Conservation (phyloP, 1,140 invertebrate genomes). For the Sinella curviseta region DNA sequence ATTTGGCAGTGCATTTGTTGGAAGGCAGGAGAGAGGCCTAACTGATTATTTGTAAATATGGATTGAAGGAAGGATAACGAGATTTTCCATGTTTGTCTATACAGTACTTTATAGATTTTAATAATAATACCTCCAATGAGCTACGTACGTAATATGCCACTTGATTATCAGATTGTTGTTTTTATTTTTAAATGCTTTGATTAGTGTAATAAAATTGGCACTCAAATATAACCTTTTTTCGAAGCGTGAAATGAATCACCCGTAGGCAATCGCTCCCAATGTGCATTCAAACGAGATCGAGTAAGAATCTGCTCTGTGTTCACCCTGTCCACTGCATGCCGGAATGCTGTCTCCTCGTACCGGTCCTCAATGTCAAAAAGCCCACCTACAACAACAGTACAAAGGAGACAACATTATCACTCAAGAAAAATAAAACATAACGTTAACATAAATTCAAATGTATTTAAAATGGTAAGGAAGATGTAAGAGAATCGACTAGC, state of each 20-base stretch:
- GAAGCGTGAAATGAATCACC: constrained; percentile 58
- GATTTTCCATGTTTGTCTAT: no score
- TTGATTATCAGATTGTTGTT: constrained; percentile 1
- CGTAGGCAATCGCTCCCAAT: constrained; percentile 54
- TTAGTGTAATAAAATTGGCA: neutral
- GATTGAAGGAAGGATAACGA: no score
- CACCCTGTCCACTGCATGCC: constrained; percentile 56
- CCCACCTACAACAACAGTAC: constrained; percentile 53
- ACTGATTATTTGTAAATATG: no score
- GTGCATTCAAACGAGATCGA: constrained; percentile 51
- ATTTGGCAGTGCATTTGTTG: no score
- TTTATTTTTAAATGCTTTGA: neutral
- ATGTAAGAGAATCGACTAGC: no score
- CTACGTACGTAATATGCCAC: no score
- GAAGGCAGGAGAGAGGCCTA: no score
- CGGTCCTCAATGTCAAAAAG: constrained; percentile 57
- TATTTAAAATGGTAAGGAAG: neutral
- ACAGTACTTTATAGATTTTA: no score
- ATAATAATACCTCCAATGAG: no score
- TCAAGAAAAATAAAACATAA: neutral
- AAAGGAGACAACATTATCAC: constrained; percentile 25
- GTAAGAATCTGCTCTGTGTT: constrained; percentile 55
- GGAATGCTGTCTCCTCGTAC: constrained; percentile 56
- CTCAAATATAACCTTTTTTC: constrained; percentile 55
- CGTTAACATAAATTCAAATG: neutral